Percentiles rank a stretch among this genome's conserved stretches.
These are phyloP conservation scores for Chaenodraco wilsoni DNA, from an alignment of 2,797 vertebrate species.

Conservation along the genomic window DNA sequence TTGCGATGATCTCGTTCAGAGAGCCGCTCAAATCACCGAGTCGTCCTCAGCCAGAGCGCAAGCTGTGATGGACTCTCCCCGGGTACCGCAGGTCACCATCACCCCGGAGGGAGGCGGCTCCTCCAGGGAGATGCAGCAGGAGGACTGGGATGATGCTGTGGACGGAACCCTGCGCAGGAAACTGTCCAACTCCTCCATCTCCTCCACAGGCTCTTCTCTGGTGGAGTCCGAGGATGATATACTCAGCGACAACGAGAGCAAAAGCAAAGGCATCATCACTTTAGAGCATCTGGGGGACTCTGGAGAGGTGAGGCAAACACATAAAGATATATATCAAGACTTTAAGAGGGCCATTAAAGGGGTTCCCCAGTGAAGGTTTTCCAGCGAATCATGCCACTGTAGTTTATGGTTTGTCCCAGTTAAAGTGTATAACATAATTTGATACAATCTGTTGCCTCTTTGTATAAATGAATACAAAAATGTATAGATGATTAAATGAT, in stretches of 20 bases:
- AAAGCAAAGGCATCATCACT: constrained; percentile 93
- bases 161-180: constrained; percentile 84
- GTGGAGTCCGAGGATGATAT: constrained; percentile 95
- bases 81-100: constrained; percentile 93
- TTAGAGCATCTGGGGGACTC: constrained; percentile 89
- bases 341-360: background rate
- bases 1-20: constrained; percentile 76
- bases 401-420: background rate
- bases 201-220: constrained; percentile 93
- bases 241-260: constrained; percentile 93
- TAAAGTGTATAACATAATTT: background rate
- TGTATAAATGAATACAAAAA: background rate
- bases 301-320: constrained; percentile 83
- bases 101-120: constrained; percentile 87
- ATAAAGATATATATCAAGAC: too few species aligned
- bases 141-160: constrained; percentile 79
- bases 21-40: constrained; percentile 71
- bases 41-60: constrained; percentile 49
- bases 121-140: constrained; percentile 79
- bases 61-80: constrained; percentile 61
- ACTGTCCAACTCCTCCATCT: constrained; percentile 94
- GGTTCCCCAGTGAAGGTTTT: too few species aligned
- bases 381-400: background rate
- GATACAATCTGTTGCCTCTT: background rate
- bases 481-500: background rate